Evolutionary conservation across 2,797 vertebrate genomes (phyloP).

Genomic region (Echiichthys vipera): DNA sequence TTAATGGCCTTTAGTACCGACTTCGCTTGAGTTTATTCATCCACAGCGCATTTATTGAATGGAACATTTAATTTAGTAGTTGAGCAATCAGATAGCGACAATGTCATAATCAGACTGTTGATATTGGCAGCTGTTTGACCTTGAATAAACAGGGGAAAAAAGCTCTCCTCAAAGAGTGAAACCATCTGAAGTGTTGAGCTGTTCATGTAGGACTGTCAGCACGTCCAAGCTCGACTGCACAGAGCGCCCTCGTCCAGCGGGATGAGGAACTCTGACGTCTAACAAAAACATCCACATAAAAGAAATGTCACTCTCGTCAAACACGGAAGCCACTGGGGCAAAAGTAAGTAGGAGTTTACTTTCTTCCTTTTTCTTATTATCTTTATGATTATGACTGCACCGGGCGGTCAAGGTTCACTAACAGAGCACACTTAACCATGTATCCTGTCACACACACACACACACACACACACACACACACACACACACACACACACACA

Average conservation of each 20-base stretch:
- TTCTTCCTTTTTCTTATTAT: conserved; percentile 77
- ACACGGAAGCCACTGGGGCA: conserved; percentile 63
- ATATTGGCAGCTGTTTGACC: conserved; percentile 62
- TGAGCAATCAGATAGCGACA: conserved; percentile 49
- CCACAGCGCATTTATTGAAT: conserved; percentile 55
- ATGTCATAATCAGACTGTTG: conserved; percentile 65
- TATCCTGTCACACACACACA: conserved; percentile 60
- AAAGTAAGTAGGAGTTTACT: conserved; percentile 73
- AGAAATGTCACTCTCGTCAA: conserved; percentile 72
- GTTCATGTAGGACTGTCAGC: conserved; percentile 54
- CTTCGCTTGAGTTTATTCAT: conserved; percentile 59
- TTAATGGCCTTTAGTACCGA: conserved; percentile 39
- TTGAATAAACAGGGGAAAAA: conserved; percentile 53
- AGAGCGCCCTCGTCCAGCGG: conserved; percentile 10
- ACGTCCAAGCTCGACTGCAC: conserved; percentile 50
- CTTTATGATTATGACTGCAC: conserved; percentile 76
- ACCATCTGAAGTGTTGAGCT: conserved; percentile 58
- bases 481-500: conserved; percentile 35
- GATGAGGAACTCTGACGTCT: conserved; percentile 45
- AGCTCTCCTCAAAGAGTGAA: conserved; percentile 36
- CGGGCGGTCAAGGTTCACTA: conserved; percentile 80
- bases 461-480: conserved; percentile 31
- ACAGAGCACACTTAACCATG: conserved; percentile 72
- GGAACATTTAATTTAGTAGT: conserved; percentile 36
- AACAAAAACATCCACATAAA: conserved; percentile 67